These are phyloP conservation scores for Shargacucullia verbasci DNA, from an alignment of 2,888 invertebrate species.

Conservation along the genomic window DNA sequence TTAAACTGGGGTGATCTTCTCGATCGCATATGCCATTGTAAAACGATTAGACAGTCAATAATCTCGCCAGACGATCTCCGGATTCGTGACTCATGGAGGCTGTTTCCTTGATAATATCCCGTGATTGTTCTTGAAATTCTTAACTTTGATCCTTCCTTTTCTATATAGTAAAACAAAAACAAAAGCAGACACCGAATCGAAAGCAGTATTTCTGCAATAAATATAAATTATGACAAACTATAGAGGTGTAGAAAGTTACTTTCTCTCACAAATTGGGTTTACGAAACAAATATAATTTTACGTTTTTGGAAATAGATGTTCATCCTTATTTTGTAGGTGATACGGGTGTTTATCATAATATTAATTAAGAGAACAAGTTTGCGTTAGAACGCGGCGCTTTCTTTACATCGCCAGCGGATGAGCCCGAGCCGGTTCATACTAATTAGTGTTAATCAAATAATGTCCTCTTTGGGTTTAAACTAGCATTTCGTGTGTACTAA, in stretches of 20 bases:
- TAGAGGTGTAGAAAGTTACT: constrained; percentile 72
- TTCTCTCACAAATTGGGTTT: constrained; percentile 74
- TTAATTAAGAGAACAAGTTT: constrained; percentile 2
- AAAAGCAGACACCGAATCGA: constrained; percentile 8
- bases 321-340: constrained; percentile 40
- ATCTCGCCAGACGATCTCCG: too few relatives aligned
- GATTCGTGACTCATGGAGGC: too few relatives aligned
- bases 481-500: constrained; percentile 70
- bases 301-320: constrained; percentile 44
- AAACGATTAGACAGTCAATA: too few relatives aligned
- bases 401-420: constrained; percentile 69
- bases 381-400: constrained; percentile 60
- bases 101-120: too few relatives aligned
- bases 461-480: constrained; percentile 77
- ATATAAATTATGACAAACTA: constrained; percentile 56
- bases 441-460: constrained; percentile 89
- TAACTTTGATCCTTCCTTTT: too few relatives aligned
- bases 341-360: constrained; percentile 45
- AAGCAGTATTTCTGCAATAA: constrained; percentile 48
- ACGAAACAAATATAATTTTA: constrained; percentile 48
- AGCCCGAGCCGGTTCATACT: constrained; percentile 80
- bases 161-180: too few relatives aligned
- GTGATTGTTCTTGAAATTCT: too few relatives aligned
- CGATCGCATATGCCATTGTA: too few relatives aligned
- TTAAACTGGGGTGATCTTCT: too few relatives aligned